phyloP scores from a whole-genome alignment of 2,888 invertebrate genomes.

The Nymphalis polychloros region DNA sequence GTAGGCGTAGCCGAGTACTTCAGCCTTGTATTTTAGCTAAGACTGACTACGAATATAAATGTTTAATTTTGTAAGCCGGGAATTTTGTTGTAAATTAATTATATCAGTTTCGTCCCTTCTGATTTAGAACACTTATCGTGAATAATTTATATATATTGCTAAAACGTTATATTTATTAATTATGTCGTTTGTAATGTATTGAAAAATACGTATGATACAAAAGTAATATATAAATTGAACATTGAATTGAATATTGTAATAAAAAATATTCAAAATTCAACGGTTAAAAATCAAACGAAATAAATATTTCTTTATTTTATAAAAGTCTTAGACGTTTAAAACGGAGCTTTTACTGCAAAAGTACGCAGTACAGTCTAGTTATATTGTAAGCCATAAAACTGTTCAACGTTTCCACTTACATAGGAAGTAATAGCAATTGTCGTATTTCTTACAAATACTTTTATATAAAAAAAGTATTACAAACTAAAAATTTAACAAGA shows the following conservation, averaged over 20 bases:
- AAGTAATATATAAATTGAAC: too few relatives aligned
- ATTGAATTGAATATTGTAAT: too few relatives aligned
- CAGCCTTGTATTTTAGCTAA: constrained; percentile 47
- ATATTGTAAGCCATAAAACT: constrained; percentile 22
- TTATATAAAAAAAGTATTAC: constrained; percentile 2
- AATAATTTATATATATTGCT: not conserved
- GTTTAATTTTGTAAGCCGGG: constrained; percentile 50
- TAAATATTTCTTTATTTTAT: constrained; percentile 2
- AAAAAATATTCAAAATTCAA: not conserved
- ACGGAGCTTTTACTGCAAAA: constrained; percentile 20
- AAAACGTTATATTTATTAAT: not conserved
- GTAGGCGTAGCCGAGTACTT: constrained; percentile 42
- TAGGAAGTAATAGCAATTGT: constrained; percentile 7
- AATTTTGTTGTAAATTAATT: constrained; percentile 53
- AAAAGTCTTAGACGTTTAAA: constrained; percentile 15
- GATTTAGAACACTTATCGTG: constrained; percentile 28
- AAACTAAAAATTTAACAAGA: not conserved
- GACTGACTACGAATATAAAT: constrained; percentile 59
- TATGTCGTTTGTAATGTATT: too few relatives aligned
- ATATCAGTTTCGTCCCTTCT: constrained; percentile 38
- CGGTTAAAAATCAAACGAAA: not conserved
- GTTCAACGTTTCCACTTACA: constrained; percentile 12
- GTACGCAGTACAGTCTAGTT: constrained; percentile 19
- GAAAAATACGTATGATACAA: too few relatives aligned
- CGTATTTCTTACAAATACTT: constrained; percentile 10